A percentile compares a stretch with the other conserved stretches of the same genome.
These are phyloP conservation scores for Loriculus beryllinus DNA, from an alignment of 2,797 vertebrate genomes.

Conservation along the genomic window DNA sequence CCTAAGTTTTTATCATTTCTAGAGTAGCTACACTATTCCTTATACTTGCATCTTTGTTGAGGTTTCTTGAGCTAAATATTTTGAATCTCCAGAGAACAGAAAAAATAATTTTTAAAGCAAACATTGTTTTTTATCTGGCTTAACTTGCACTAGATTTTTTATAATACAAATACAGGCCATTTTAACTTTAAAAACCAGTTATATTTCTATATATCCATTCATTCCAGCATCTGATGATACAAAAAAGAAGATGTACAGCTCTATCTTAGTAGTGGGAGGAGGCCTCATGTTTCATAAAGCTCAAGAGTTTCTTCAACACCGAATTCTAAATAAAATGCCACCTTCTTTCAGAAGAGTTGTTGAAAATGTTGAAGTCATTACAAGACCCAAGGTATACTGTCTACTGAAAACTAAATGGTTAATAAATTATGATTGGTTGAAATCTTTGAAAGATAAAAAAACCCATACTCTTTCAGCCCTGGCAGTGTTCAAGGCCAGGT, in stretches of 20 bases:
- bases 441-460: background rate
- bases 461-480: background rate
- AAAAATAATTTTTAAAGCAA: background rate
- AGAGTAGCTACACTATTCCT: background rate
- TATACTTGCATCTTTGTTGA: background rate
- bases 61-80: background rate
- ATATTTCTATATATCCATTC: background rate
- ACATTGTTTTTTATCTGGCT: background rate
- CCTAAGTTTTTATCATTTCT: background rate
- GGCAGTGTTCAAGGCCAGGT: background rate
- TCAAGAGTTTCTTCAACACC: constrained; percentile 94
- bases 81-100: background rate
- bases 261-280: constrained; percentile 94
- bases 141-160: background rate
- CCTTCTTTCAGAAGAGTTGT: constrained; percentile 95
- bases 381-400: constrained; percentile 88
- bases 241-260: constrained; percentile 99
- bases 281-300: constrained; percentile 94
- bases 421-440: background rate
- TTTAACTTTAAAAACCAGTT: background rate
- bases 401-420: background rate
- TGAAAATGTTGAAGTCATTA: constrained; percentile 96
- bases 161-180: background rate
- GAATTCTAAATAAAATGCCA: constrained; percentile 99
- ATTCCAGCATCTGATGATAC: constrained; percentile 93